phyloP scores from a whole-genome alignment of 2,888 invertebrate genomes.

The Brassicogethes aeneus region DNA sequence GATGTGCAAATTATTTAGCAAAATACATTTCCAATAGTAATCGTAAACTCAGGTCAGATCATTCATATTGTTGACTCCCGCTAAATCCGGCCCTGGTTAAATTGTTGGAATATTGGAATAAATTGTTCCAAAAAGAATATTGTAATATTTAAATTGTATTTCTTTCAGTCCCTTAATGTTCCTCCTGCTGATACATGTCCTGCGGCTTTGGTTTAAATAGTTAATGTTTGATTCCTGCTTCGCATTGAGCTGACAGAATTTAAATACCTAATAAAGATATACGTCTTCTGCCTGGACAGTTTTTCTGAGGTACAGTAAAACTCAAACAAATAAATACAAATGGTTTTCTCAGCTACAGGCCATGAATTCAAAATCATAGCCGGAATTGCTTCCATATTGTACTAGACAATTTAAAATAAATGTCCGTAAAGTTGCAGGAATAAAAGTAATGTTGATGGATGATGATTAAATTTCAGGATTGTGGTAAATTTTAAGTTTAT shows the following conservation, averaged over 20 bases:
- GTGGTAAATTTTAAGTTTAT: no score
- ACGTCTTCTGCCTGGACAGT: conserved; percentile 9
- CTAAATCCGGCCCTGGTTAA: no score
- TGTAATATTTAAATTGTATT: no score
- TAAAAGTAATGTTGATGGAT: not conserved
- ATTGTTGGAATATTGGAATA: no score
- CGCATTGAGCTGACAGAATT: conserved; percentile 20
- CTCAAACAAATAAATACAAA: conserved; percentile 2
- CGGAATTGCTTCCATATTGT: not conserved
- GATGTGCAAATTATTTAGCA: no score
- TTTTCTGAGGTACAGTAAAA: not conserved
- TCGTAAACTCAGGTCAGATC: no score
- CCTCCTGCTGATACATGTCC: no score
- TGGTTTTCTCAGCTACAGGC: not conserved
- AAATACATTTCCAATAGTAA: no score
- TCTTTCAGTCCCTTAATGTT: no score
- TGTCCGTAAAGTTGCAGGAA: not conserved
- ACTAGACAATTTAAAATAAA: not conserved
- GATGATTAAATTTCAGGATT: not conserved
- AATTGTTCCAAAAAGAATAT: no score
- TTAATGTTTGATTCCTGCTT: conserved; percentile 36
- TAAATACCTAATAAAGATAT: conserved; percentile 30
- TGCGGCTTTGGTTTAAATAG: conserved; percentile 33
- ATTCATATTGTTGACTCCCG: no score
- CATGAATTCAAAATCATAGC: not conserved